Base-by-base conservation (phyloP, 2,113 vertebrate species). In the Campylomormyrus numenius region DNA sequence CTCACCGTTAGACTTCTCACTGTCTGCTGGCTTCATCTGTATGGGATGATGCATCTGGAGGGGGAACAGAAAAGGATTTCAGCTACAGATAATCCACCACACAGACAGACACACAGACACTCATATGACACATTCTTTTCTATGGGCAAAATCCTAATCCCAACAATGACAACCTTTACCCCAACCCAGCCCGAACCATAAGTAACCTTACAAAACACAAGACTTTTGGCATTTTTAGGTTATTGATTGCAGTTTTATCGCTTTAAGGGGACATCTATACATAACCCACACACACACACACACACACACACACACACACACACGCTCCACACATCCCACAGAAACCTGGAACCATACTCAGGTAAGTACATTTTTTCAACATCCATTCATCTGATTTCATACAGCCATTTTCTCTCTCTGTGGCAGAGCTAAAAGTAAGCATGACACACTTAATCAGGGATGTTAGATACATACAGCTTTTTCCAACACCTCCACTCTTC, bases 21-120 rank as follows among this genome's bases (percentile, higher is more conserved):
- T 99, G 93, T 99, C 98, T 96, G 98, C 98, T 24, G 98, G 98
- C 95, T 99, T 99, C 98, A 99, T 99, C 96, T 99, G 98, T 96
- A 99, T 99, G 93, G 98, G 98, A 97, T 99, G 98, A 97, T 99
- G 98, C 98, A 99, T 99, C 98, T 99, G 95, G 92, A 96, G 95
- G 89, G 94, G 92, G 91, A 31, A 88, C 93, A 91, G 92, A 56
- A 56, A 53, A 53, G 50, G 5, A 53, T 70, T 70, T 70, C n/a
- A 27, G 10, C 53, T 53, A 53, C 49, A 52, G 19, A 53, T 9
- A 53, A 87, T n/a, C 39, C 84, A 86, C 84, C 10, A 35, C 52
- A 35, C 42, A 70, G 3, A 66, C 58, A 66, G 9, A 66, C n/a
- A 35, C 31, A 31, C 19, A 66, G 1, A 66, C 2, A 66, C 62